These are phyloP conservation scores for Probaryconus sp. DNA, from an alignment of 1,140 invertebrate genomes.

Conservation along the genomic window DNA sequence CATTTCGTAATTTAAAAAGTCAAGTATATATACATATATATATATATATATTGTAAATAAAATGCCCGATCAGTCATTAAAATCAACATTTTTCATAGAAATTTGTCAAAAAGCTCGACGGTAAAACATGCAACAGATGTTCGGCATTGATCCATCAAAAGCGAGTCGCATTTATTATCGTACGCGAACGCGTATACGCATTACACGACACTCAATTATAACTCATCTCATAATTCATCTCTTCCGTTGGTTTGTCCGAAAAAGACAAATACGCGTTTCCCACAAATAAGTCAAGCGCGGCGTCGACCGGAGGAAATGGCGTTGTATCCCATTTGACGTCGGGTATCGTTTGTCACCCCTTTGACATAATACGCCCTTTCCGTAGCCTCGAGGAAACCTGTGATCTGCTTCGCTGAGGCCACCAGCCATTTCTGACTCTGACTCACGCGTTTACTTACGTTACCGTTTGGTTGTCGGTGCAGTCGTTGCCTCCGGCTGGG, in stretches of 20 bases:
- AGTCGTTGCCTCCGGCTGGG: constrained; percentile 6
- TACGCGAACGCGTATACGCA: constrained; percentile 17
- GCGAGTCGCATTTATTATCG: constrained; percentile 20
- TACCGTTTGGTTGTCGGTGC: constrained; percentile 12
- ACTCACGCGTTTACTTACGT: constrained; percentile 28
- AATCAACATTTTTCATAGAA: constrained; percentile 14
- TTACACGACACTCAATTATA: constrained; percentile 12
- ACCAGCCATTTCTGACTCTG: background rate
- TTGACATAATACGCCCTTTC: constrained; percentile 40
- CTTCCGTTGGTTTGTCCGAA: background rate
- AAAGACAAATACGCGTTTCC: constrained; percentile 26
- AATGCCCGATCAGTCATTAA: no score
- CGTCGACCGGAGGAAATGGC: constrained; percentile 37
- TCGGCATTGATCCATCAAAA: constrained; percentile 40
- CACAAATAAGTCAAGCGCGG: constrained; percentile 5
- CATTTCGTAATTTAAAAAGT: no score
- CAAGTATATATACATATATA: no score
- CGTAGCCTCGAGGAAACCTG: constrained; percentile 34
- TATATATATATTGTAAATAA: no score
- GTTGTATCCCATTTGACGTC: constrained; percentile 15
- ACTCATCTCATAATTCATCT: constrained; percentile 28
- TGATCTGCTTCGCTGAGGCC: constrained; percentile 29
- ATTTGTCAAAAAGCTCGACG: constrained; percentile 33
- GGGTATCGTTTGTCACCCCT: constrained; percentile 50
- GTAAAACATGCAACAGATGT: constrained; percentile 42